Percentiles rank a stretch among this genome's conserved stretches.
phyloP scores from a whole-genome alignment of 2,113 vertebrate genomes.

The Sterrhoptilus dennistouni region DNA sequence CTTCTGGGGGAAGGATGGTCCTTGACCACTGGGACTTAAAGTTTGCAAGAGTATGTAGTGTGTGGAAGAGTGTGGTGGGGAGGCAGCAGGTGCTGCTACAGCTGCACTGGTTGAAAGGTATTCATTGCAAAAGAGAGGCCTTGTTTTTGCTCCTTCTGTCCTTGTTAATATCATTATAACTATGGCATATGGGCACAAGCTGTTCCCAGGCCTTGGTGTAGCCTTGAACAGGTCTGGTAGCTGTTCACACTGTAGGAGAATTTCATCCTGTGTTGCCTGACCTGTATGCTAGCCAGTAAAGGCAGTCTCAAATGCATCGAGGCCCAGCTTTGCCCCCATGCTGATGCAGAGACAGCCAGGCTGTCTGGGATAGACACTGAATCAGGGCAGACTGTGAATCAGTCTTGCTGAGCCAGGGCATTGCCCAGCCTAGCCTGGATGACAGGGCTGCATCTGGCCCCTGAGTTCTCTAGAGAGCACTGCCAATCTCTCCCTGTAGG shows the following conservation, averaged over 20 bases:
- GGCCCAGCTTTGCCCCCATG: fast-evolving
- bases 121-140: background rate
- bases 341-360: background rate
- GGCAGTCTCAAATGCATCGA: fast-evolving
- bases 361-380: no score
- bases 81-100: background rate
- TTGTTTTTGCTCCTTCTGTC: background rate
- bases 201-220: background rate
- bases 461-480: background rate
- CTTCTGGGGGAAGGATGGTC: background rate
- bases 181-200: background rate
- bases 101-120: background rate
- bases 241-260: background rate
- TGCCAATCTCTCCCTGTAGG: background rate
- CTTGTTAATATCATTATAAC: background rate
- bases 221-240: background rate
- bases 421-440: background rate
- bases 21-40: fast-evolving
- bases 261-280: background rate
- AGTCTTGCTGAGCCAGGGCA: background rate
- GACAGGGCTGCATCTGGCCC: background rate
- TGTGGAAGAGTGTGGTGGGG: background rate
- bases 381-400: background rate
- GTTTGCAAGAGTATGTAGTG: background rate
- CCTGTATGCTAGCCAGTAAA: background rate